phyloP scores from a whole-genome alignment of 2,113 vertebrate species.

The Eulacestoma nigropectus region DNA sequence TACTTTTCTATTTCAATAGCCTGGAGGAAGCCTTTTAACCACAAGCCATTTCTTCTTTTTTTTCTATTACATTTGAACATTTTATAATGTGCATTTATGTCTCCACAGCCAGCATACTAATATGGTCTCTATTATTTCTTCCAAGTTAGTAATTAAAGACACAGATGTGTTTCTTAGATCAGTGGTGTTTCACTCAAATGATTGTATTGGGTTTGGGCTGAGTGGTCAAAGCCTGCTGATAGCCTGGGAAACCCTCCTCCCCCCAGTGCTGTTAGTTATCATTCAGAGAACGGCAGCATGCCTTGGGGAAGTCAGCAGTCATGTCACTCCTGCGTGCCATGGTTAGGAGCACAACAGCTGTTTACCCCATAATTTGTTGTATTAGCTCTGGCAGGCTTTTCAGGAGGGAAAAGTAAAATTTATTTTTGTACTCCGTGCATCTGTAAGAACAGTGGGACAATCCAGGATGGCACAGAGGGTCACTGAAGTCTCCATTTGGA shows the following conservation, averaged over 20 bases:
- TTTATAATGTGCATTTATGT: constrained; percentile 16
- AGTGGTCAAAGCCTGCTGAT: constrained; percentile 9
- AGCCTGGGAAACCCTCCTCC: background rate
- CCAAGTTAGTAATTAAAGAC: constrained; percentile 46
- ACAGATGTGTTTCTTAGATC: constrained; percentile 38
- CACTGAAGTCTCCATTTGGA: background rate
- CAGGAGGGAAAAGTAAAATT: constrained; percentile 20
- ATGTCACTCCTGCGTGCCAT: background rate
- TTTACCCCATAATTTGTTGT: background rate
- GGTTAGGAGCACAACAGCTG: constrained; percentile 24
- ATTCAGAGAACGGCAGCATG: background rate
- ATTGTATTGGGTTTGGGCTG: background rate
- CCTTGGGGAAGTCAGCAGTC: constrained; percentile 31
- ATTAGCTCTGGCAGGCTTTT: background rate
- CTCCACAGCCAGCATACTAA: constrained; percentile 14
- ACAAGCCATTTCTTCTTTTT: constrained; percentile 17
- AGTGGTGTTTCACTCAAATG: background rate
- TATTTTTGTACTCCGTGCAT: background rate
- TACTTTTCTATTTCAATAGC: constrained; percentile 15
- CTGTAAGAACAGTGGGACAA: background rate
- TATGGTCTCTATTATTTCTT: background rate
- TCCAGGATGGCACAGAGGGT: background rate
- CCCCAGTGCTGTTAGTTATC: background rate
- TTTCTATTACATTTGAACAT: constrained; percentile 21
- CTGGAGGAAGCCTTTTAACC: constrained; percentile 30